phyloP scores from a whole-genome alignment of 2,888 invertebrate genomes.

The Stenoptilia bipunctidactyla region DNA sequence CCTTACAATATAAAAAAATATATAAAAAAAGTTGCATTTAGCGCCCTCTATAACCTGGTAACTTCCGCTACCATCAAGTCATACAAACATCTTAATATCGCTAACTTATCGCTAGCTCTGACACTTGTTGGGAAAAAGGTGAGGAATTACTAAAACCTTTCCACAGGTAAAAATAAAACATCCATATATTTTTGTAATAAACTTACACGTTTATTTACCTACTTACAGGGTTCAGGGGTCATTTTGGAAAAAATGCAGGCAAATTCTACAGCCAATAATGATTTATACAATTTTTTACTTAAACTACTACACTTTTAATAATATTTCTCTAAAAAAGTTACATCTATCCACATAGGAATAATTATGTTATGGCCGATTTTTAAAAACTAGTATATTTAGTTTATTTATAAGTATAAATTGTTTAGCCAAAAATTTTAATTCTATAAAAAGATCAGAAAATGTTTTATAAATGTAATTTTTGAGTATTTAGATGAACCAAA shows the following conservation, averaged over 20 bases:
- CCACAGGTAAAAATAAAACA: too few relatives aligned
- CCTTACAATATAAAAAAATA: too few relatives aligned
- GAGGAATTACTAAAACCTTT: too few relatives aligned
- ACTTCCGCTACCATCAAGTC: too few relatives aligned
- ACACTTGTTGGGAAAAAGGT: too few relatives aligned
- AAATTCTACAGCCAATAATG: slow-evolving; percentile 41
- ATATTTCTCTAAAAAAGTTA: slow-evolving; percentile 37
- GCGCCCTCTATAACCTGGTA: too few relatives aligned
- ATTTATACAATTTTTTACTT: slow-evolving; percentile 25
- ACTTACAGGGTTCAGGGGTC: slow-evolving; percentile 51
- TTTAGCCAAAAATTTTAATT: not conserved
- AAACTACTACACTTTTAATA: slow-evolving; percentile 16
- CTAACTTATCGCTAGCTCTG: too few relatives aligned
- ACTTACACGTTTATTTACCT: slow-evolving; percentile 61
- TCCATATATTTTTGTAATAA: slow-evolving; percentile 34
- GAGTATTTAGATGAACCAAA: too few relatives aligned
- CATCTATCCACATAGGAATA: slow-evolving; percentile 21
- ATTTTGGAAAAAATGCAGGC: slow-evolving; percentile 37
- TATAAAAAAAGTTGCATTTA: too few relatives aligned
- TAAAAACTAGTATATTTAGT: slow-evolving; percentile 2
- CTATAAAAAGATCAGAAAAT: slow-evolving; percentile 1
- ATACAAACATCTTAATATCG: too few relatives aligned
- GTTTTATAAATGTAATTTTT: too few relatives aligned
- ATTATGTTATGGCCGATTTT: slow-evolving; percentile 30
- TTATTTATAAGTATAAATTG: not conserved